phyloP scores from a whole-genome alignment of 2,113 vertebrate genomes.

The Indri indri region DNA sequence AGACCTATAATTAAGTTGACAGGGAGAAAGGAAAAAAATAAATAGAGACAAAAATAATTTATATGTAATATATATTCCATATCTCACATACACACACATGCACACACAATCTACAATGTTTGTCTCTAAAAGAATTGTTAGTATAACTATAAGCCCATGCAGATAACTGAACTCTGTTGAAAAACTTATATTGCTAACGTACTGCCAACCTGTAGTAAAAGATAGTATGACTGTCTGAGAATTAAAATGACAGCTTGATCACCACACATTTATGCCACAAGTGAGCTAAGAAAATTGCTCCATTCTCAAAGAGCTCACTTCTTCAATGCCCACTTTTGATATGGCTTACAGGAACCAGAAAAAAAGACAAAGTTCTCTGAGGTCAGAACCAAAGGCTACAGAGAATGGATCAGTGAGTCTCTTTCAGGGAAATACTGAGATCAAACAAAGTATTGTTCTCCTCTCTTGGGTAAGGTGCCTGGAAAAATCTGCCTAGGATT shows the following conservation, averaged over 20 bases:
- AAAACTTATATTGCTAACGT: background rate
- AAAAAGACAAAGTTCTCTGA: background rate
- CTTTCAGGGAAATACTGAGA: background rate
- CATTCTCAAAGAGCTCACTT: background rate
- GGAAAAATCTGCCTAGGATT: background rate
- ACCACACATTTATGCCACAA: background rate
- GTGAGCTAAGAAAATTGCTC: background rate
- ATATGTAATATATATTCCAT: background rate
- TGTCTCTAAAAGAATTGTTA: background rate
- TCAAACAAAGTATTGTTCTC: background rate
- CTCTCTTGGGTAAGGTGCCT: background rate
- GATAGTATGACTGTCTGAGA: background rate
- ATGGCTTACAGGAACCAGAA: background rate
- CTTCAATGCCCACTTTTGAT: background rate
- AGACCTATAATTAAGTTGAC: background rate
- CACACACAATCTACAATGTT: background rate
- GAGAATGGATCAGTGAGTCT: background rate
- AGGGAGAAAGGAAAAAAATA: background rate
- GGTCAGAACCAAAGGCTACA: background rate
- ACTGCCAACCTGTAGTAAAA: background rate
- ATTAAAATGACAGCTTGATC: background rate
- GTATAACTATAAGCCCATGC: background rate
- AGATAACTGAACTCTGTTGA: background rate
- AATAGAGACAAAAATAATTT: background rate
- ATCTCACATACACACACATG: background rate